phyloP scores from a whole-genome alignment of 2,113 vertebrate genomes.

The Nothobranchius kuhntae region DNA sequence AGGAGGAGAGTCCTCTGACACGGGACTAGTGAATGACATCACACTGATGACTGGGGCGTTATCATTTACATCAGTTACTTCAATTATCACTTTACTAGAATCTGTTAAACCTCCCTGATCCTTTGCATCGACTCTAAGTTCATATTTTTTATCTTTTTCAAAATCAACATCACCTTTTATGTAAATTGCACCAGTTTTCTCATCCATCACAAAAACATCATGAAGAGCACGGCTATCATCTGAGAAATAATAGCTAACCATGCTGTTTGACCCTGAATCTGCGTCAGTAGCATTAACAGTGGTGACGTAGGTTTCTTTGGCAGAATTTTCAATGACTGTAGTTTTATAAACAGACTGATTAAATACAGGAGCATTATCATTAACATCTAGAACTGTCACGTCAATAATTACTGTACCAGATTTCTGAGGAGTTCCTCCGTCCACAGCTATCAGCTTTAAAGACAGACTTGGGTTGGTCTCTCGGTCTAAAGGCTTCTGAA shows the following conservation, averaged over 20 bases:
- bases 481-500: conserved; percentile 57
- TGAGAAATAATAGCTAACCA: conserved; percentile 19
- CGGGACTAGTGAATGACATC: conserved; percentile 34
- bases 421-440: conserved; percentile 73
- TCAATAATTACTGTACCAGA: conserved; percentile 4
- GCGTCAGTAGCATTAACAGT: conserved; percentile 74
- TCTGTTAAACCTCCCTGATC: conserved; percentile 41
- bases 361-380: conserved; percentile 1
- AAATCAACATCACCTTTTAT: conserved; percentile 13
- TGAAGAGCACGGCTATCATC: neutral
- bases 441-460: conserved; percentile 64
- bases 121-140: conserved; percentile 34
- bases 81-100: conserved; percentile 17
- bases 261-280: conserved; percentile 73
- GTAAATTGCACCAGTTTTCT: conserved; percentile 5
- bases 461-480: conserved; percentile 56
- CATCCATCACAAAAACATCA: conserved; percentile 17
- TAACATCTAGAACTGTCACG: neutral
- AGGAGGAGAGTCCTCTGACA: conserved; percentile 33
- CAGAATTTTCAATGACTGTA: conserved; percentile 68
- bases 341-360: conserved; percentile 20
- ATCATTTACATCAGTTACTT: conserved; percentile 26
- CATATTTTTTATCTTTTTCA: conserved; percentile 42
- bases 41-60: conserved; percentile 35
- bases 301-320: conserved; percentile 59